A percentile compares a stretch with the other conserved stretches of the same genome.
These are phyloP conservation scores for Lamprologus ornatipinnis DNA, from an alignment of 2,113 vertebrate species.

Conservation along the genomic window DNA sequence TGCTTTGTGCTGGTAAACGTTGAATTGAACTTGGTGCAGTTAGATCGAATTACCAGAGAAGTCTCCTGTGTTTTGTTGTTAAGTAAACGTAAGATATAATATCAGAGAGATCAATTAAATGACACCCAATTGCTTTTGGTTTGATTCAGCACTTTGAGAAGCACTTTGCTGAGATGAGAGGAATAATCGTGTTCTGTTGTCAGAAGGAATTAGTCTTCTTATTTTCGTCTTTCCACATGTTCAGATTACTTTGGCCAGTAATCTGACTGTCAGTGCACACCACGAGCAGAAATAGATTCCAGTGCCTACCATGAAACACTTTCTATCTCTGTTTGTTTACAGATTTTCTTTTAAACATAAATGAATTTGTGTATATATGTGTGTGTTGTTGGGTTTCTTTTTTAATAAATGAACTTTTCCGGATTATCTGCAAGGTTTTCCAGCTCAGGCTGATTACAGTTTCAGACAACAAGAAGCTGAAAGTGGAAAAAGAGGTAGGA, in stretches of 20 bases:
- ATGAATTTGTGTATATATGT: neutral
- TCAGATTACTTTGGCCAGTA: neutral
- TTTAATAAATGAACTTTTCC: neutral
- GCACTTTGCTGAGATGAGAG: neutral
- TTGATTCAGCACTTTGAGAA: neutral
- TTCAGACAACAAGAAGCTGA: conserved; percentile 9
- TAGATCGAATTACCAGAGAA: neutral
- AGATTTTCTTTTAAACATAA: neutral
- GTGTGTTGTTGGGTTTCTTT: neutral
- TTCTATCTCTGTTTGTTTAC: neutral
- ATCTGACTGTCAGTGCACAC: neutral
- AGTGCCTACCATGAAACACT: neutral
- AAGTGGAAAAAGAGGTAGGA: conserved; percentile 35
- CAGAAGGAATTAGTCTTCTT: neutral
- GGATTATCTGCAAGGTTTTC: conserved; percentile 4
- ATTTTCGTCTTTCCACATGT: neutral
- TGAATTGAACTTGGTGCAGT: neutral
- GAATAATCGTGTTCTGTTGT: neutral
- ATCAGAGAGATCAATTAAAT: neutral
- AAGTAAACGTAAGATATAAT: neutral
- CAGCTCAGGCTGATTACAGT: neutral
- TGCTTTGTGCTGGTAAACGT: neutral
- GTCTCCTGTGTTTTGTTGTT: neutral
- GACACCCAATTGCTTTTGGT: neutral
- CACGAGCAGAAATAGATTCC: neutral